A percentile compares a stretch with the other conserved stretches of the same genome.
Evolutionary conservation across 1,140 invertebrate species (phyloP).

Genomic region (Pachyrhynchus sulphureomaculatus): DNA sequence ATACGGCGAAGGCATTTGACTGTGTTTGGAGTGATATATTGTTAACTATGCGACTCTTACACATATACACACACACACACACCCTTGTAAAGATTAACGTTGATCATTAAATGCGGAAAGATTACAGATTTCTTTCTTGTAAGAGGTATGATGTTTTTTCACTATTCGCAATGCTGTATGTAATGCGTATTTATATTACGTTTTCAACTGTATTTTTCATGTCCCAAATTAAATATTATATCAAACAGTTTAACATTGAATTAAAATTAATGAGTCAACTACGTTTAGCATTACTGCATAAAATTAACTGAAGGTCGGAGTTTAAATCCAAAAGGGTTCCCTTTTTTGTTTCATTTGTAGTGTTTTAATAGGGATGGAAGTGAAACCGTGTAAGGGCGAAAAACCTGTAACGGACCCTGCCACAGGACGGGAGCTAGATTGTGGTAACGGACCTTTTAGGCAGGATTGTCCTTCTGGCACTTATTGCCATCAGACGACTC

Average conservation of each 20-base stretch:
- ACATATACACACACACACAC: too few relatives aligned
- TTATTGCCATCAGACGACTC: slow-evolving; percentile 81
- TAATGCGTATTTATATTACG: too few relatives aligned
- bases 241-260: neutral
- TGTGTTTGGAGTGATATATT: too few relatives aligned
- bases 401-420: slow-evolving; percentile 69
- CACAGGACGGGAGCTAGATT: slow-evolving; percentile 77
- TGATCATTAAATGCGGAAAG: too few relatives aligned
- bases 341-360: slow-evolving; percentile 21
- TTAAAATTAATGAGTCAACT: slow-evolving; percentile 13
- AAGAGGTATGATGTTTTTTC: too few relatives aligned
- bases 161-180: too few relatives aligned
- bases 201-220: too few relatives aligned
- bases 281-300: slow-evolving; percentile 5
- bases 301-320: slow-evolving; percentile 12
- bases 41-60: too few relatives aligned
- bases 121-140: too few relatives aligned
- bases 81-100: too few relatives aligned
- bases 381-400: slow-evolving; percentile 83
- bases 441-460: slow-evolving; percentile 75
- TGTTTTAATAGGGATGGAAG: slow-evolving; percentile 68
- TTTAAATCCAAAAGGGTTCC: slow-evolving; percentile 10
- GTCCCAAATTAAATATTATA: too few relatives aligned
- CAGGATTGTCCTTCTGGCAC: slow-evolving; percentile 78
- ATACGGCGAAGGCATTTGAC: too few relatives aligned